A percentile compares a stretch with the other conserved stretches of the same genome.
phyloP scores from a whole-genome alignment of 2,888 invertebrate genomes.

The Epirrhoe tristata region DNA sequence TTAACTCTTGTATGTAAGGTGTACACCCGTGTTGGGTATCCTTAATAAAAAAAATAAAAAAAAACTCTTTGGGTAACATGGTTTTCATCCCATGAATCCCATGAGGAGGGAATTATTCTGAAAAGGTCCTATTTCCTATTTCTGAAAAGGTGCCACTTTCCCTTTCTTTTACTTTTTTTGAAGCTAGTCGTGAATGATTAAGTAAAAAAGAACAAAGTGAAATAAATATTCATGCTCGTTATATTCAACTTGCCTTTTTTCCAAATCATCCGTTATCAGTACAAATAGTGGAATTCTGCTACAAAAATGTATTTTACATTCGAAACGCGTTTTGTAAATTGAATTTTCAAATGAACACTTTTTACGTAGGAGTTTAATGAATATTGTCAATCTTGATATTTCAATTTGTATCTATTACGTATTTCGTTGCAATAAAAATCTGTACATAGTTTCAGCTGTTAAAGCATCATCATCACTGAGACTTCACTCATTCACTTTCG shows the following conservation, averaged over 20 bases:
- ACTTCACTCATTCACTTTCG: background rate
- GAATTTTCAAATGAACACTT: constrained; percentile 11
- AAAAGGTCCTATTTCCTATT: too few species aligned
- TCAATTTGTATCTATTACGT: background rate
- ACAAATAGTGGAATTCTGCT: constrained; percentile 28
- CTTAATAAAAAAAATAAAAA: too few species aligned
- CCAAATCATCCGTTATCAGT: constrained; percentile 10
- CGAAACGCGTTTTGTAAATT: constrained; percentile 36
- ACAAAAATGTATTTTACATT: constrained; percentile 4
- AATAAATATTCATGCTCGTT: constrained; percentile 1
- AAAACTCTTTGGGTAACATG: too few species aligned
- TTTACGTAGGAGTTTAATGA: constrained; percentile 7
- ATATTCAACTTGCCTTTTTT: background rate
- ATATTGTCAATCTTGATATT: constrained; percentile 15
- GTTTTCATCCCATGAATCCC: too few species aligned
- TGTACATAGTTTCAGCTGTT: background rate
- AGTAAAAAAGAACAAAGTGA: background rate
- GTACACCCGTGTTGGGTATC: too few species aligned
- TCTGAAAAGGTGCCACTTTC: too few species aligned
- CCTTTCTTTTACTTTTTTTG: too few species aligned
- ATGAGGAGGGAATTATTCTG: too few species aligned
- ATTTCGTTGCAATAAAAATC: background rate
- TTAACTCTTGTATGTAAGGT: too few species aligned
- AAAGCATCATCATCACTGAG: background rate
- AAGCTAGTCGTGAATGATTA: background rate